Evolutionary conservation across 2,113 vertebrate species (phyloP).

Genomic region (Chaetodon auriga): DNA sequence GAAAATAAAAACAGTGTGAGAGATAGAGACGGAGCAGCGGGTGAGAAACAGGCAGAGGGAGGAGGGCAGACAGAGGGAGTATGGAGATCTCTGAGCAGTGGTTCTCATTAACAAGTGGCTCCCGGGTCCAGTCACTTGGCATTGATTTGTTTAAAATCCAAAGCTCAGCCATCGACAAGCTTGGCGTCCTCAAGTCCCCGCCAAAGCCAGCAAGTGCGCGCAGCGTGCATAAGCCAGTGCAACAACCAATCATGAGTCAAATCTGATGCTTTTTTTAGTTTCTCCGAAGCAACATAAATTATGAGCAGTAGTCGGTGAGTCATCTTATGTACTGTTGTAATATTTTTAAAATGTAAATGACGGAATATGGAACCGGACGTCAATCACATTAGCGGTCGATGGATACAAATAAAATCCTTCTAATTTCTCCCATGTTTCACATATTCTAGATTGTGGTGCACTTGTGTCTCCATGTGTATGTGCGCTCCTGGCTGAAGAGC

Average conservation of each 20-base stretch:
- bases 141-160: constrained; percentile 79
- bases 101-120: constrained; percentile 74
- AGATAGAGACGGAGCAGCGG: constrained; percentile 39
- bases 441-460: constrained; percentile 21
- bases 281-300: not conserved
- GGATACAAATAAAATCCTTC: not conserved
- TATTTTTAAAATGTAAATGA: constrained; percentile 14
- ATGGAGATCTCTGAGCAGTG: constrained; percentile 53
- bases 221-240: not conserved
- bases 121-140: constrained; percentile 63
- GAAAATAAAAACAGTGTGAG: constrained; percentile 37
- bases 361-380: not conserved
- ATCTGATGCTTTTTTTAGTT: not conserved
- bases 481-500: constrained; percentile 52
- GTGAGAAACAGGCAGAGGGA: constrained; percentile 18
- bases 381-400: constrained; percentile 2
- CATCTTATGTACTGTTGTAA: not conserved
- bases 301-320: not conserved
- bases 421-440: constrained; percentile 28
- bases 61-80: constrained; percentile 7
- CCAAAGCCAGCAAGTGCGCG: constrained; percentile 27
- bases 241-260: constrained; percentile 16
- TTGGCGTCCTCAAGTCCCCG: constrained; percentile 46
- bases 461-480: not conserved
- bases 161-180: constrained; percentile 64